These are phyloP conservation scores for Scaptomyza graminum DNA, from an alignment of 1,140 invertebrate species.

Conservation along the genomic window DNA sequence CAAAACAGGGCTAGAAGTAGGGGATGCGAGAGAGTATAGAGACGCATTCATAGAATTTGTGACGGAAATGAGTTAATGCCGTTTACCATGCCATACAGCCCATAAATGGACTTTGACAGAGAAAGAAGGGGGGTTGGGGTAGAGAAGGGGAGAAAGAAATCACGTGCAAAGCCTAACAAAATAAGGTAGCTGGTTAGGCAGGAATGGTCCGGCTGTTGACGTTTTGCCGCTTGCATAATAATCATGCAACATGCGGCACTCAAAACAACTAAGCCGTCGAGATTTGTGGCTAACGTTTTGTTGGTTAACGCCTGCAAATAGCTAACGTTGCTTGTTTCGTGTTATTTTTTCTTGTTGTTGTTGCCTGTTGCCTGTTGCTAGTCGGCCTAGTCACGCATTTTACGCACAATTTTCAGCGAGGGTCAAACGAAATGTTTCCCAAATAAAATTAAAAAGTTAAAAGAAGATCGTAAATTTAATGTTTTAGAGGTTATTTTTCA, in stretches of 20 bases:
- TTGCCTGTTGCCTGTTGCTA: neutral
- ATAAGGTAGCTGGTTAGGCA: neutral
- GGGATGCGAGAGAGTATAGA: conserved; percentile 1
- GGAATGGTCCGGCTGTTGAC: conserved; percentile 21
- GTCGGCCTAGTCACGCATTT: conserved; percentile 63
- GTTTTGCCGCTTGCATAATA: conserved; percentile 67
- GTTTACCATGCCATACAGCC: conserved; percentile 50
- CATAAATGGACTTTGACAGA: conserved; percentile 21
- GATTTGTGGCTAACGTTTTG: conserved; percentile 71
- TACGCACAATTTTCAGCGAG: conserved; percentile 52
- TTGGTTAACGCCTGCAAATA: conserved; percentile 49
- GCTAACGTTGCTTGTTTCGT: neutral
- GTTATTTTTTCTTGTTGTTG: too few relatives aligned
- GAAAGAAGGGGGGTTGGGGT: neutral
- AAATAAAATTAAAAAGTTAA: too few relatives aligned
- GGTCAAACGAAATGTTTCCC: conserved; percentile 17
- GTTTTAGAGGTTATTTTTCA: too few relatives aligned
- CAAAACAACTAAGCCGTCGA: conserved; percentile 30
- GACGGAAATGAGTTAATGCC: conserved; percentile 76
- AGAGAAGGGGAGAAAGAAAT: neutral
- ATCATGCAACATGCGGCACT: conserved; percentile 68
- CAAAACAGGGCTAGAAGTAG: neutral
- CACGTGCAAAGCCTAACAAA: conserved; percentile 58
- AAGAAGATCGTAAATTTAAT: too few relatives aligned
- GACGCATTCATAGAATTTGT: conserved; percentile 74